Conservation (phyloP, 2,797 vertebrate genomes). For the Netta rufina region DNA sequence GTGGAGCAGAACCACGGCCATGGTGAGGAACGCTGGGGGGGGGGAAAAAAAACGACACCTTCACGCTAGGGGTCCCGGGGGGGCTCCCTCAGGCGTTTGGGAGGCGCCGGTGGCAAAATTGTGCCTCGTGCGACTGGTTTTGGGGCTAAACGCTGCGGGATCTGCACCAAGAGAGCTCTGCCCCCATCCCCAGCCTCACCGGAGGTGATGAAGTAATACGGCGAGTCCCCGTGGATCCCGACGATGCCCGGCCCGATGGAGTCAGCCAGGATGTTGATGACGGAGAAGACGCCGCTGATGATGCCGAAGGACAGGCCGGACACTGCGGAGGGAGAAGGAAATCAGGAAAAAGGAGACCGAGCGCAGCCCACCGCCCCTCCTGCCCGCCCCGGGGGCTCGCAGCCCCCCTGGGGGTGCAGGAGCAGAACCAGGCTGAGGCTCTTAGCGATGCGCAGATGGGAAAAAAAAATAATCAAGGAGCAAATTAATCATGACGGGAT, state of each 20-base stretch:
- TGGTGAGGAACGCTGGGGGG: conserved; percentile 79
- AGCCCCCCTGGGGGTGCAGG: background rate
- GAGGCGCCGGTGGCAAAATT: too few relatives aligned
- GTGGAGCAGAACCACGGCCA: conserved; percentile 80
- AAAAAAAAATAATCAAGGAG: too few relatives aligned
- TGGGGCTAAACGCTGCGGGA: too few relatives aligned
- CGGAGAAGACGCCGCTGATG: conserved; percentile 81
- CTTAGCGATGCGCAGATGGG: too few relatives aligned
- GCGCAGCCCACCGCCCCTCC: rapidly evolving
- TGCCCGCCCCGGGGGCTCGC: too few relatives aligned
- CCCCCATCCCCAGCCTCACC: conserved; percentile 58
- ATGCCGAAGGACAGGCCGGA: conserved; percentile 83
- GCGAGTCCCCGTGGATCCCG: conserved; percentile 82
- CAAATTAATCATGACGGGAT: background rate
- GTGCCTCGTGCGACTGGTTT: too few relatives aligned
- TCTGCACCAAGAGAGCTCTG: too few relatives aligned
- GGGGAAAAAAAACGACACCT: background rate
- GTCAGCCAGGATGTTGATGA: conserved; percentile 78
- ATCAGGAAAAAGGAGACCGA: rapidly evolving
- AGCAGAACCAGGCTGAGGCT: background rate
- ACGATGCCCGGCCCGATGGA: conserved; percentile 80
- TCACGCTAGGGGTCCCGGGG: too few relatives aligned
- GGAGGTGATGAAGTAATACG: conserved; percentile 83
- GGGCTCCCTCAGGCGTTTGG: too few relatives aligned
- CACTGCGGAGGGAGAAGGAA: conserved; percentile 53